Percentiles rank a stretch among this genome's conserved stretches.
These are phyloP conservation scores for Drosophila asahinai DNA, from an alignment of 1,140 invertebrate species.

Conservation along the genomic window DNA sequence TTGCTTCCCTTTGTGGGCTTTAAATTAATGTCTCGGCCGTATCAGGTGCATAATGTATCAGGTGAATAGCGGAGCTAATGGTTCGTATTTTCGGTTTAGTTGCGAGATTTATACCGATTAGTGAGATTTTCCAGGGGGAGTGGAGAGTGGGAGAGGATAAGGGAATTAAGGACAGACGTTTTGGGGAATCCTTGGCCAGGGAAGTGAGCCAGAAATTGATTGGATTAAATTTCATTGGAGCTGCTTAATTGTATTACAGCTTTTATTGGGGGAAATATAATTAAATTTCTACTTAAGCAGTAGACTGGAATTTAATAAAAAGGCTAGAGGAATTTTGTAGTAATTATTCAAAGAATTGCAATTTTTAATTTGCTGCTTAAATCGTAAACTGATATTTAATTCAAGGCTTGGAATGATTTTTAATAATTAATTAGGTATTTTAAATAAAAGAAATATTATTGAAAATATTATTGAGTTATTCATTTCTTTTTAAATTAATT, in stretches of 20 bases:
- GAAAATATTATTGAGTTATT: too few relatives aligned
- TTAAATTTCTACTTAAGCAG: neutral
- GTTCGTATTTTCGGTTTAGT: constrained; percentile 55
- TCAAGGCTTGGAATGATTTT: too few relatives aligned
- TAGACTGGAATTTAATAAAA: too few relatives aligned
- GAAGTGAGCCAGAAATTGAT: constrained; percentile 22
- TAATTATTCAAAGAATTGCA: neutral
- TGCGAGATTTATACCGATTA: constrained; percentile 56
- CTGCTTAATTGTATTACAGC: neutral
- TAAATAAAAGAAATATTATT: too few relatives aligned
- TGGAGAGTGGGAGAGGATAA: neutral
- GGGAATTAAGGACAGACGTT: constrained; percentile 3
- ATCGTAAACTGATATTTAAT: too few relatives aligned
- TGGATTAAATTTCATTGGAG: constrained; percentile 5
- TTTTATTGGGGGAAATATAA: neutral
- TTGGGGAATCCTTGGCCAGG: constrained; percentile 2
- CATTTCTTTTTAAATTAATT: too few relatives aligned
- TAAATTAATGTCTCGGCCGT: constrained; percentile 51
- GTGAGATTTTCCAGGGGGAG: constrained; percentile 5
- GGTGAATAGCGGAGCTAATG: constrained; percentile 35
- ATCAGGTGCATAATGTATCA: constrained; percentile 54
- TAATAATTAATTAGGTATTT: too few relatives aligned
- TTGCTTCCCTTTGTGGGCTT: constrained; percentile 27
- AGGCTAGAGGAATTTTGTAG: neutral
- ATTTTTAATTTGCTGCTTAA: too few relatives aligned